phyloP scores from a whole-genome alignment of 2,888 invertebrate species.

The Cheilosia impressa region DNA sequence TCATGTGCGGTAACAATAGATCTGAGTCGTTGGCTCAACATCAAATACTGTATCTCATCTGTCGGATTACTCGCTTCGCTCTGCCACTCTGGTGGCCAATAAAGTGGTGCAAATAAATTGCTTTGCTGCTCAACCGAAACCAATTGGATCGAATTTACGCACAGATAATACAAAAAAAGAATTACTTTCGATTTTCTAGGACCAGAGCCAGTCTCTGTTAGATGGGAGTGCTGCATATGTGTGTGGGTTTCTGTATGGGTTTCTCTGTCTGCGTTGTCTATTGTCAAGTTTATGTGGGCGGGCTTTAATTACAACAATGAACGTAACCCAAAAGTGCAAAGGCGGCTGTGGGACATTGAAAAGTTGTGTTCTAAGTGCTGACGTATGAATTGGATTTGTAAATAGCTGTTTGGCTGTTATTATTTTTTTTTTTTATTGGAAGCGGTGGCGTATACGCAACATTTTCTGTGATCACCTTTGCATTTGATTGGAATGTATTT shows the following conservation, averaged over 20 bases:
- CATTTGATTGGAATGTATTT: neutral
- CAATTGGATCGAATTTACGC: slow-evolving; percentile 52
- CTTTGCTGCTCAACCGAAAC: slow-evolving; percentile 44
- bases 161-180: slow-evolving; percentile 1
- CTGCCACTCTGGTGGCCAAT: slow-evolving; percentile 12
- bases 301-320: slow-evolving; percentile 48
- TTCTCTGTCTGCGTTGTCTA: slow-evolving; percentile 24
- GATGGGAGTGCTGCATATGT: neutral
- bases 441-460: slow-evolving; percentile 29
- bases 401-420: neutral
- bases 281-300: slow-evolving; percentile 51
- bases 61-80: slow-evolving; percentile 2
- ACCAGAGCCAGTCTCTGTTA: neutral
- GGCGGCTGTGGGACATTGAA: slow-evolving; percentile 39
- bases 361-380: slow-evolving; percentile 3
- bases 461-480: neutral
- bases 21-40: slow-evolving; percentile 8
- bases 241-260: slow-evolving; percentile 20
- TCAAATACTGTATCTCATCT: slow-evolving; percentile 10
- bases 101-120: slow-evolving; percentile 18
- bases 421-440: neutral
- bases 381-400: neutral
- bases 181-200: slow-evolving; percentile 61
- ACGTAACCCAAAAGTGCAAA: neutral
- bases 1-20: neutral